Evolutionary conservation across 1,140 invertebrate genomes (phyloP).

Genomic region (Saxidomus purpurata): DNA sequence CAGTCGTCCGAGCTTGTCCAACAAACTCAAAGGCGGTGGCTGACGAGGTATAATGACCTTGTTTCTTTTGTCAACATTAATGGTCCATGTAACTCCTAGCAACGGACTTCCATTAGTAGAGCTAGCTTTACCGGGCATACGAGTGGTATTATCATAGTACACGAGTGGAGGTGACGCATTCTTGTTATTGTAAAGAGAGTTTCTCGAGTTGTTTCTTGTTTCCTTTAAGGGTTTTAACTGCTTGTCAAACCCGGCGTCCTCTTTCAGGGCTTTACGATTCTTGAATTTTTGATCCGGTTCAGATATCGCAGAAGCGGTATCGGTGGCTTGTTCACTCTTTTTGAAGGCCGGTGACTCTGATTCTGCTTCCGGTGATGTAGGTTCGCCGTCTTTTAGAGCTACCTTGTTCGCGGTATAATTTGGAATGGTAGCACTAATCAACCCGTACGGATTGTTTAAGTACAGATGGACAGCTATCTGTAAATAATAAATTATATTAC

Average conservation of each 20-base stretch:
- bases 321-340: neutral
- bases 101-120: neutral
- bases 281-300: neutral
- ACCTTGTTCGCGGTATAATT: slow-evolving; percentile 24
- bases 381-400: neutral
- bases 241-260: neutral
- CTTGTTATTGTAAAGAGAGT: neutral
- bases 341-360: no score
- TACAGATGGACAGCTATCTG: slow-evolving; percentile 56
- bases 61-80: slow-evolving; percentile 5
- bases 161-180: neutral
- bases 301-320: neutral
- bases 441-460: slow-evolving; percentile 52
- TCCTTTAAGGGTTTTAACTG: neutral
- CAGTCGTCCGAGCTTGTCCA: slow-evolving; percentile 42
- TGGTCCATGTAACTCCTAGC: slow-evolving; percentile 53
- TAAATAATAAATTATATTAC: neutral
- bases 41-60: neutral
- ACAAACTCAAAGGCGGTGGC: slow-evolving; percentile 19
- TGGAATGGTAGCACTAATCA: slow-evolving; percentile 39
- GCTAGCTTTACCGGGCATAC: neutral
- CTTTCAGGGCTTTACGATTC: neutral
- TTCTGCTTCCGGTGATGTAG: neutral
- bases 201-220: neutral
- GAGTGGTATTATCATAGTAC: neutral